Percentiles rank a stretch among this genome's conserved stretches.
phyloP scores from a whole-genome alignment of 2,888 invertebrate genomes.

The Orthosia incerta region DNA sequence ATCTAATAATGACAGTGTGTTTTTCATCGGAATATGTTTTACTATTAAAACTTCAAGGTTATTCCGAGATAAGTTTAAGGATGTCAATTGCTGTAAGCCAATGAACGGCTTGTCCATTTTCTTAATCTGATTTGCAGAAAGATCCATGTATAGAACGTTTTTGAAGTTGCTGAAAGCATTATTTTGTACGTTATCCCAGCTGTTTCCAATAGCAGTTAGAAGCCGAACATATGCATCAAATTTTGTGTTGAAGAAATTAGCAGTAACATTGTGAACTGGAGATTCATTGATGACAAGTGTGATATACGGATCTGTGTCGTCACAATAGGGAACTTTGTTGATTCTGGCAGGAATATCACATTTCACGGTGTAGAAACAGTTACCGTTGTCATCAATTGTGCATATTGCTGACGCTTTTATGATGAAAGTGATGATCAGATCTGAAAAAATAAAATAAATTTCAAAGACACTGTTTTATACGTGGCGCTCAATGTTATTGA shows the following conservation, averaged over 20 bases:
- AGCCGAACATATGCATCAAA: slow-evolving; percentile 41
- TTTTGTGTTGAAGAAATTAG: slow-evolving; percentile 30
- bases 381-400: slow-evolving; percentile 29
- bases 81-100: slow-evolving; percentile 50
- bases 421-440: slow-evolving; percentile 19
- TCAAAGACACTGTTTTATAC: neutral
- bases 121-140: slow-evolving; percentile 52
- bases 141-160: slow-evolving; percentile 56
- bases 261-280: slow-evolving; percentile 16
- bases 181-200: slow-evolving; percentile 40
- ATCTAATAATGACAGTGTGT: slow-evolving; percentile 50
- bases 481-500: neutral
- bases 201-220: slow-evolving; percentile 41
- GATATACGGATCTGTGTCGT: slow-evolving; percentile 35
- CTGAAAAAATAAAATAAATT: slow-evolving; percentile 43
- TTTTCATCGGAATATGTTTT: slow-evolving; percentile 42
- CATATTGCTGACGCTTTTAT: slow-evolving; percentile 22
- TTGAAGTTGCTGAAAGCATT: slow-evolving; percentile 56
- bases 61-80: slow-evolving; percentile 59
- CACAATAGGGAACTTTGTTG: slow-evolving; percentile 24
- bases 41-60: slow-evolving; percentile 36
- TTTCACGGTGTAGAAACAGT: slow-evolving; percentile 53
- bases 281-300: slow-evolving; percentile 50
- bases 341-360: slow-evolving; percentile 30
- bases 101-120: slow-evolving; percentile 47